These are phyloP conservation scores for Hirtodrosophila confusa DNA, from an alignment of 2,888 invertebrate species.

Conservation along the genomic window DNA sequence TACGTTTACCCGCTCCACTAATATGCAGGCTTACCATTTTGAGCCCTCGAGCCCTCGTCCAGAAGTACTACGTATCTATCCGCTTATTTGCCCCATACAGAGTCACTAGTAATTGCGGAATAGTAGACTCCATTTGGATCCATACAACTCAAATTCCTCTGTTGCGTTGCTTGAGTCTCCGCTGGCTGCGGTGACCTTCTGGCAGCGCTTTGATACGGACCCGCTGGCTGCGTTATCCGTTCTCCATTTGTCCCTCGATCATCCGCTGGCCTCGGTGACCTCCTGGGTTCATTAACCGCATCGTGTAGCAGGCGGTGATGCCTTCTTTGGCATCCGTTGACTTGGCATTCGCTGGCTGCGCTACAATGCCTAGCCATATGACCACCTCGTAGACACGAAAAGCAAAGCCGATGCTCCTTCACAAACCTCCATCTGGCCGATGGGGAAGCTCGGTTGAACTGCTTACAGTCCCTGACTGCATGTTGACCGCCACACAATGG, in stretches of 20 bases:
- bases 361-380: constrained; percentile 13
- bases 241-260: background rate
- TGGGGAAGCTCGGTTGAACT: constrained; percentile 3
- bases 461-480: constrained; percentile 8
- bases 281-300: background rate
- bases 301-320: constrained; percentile 16
- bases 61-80: too few species aligned
- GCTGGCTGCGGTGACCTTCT: too few species aligned
- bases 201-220: background rate
- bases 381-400: constrained; percentile 14
- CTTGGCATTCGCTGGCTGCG: constrained; percentile 1
- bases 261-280: background rate
- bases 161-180: background rate
- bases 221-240: background rate
- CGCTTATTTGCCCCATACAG: background rate
- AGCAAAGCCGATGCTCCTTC: too few species aligned
- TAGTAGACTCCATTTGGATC: too few species aligned
- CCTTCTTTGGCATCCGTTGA: constrained; percentile 10
- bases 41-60: too few species aligned
- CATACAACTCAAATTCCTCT: too few species aligned
- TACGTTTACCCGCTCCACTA: too few species aligned
- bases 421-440: constrained; percentile 5
- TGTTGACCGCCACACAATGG: constrained; percentile 14
- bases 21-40: too few species aligned
- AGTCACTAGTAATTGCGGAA: constrained; percentile 8